Percentiles rank a stretch among this genome's conserved stretches.
These are phyloP conservation scores for Oreotragus oreotragus DNA, from an alignment of 2,113 vertebrate species.

Conservation along the genomic window DNA sequence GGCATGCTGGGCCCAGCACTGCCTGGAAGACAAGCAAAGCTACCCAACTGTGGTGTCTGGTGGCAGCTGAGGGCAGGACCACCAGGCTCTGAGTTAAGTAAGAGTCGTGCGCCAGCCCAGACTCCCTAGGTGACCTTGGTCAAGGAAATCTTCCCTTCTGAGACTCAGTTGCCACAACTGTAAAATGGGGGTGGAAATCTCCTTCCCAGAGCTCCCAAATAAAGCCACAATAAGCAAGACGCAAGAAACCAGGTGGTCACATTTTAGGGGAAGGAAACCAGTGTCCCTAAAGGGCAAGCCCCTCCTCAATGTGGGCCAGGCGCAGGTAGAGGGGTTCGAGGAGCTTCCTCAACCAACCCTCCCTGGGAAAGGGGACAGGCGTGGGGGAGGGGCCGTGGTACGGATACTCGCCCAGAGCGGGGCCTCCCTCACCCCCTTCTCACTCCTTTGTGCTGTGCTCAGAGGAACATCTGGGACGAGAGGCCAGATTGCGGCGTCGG, in stretches of 20 bases:
- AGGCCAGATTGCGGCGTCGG: background rate
- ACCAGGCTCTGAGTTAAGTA: background rate
- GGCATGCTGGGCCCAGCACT: background rate
- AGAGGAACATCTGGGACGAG: background rate
- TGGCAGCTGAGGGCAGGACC: background rate
- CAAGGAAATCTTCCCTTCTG: conserved; percentile 41
- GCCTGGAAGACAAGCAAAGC: background rate
- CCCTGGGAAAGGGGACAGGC: background rate
- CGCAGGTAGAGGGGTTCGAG: background rate
- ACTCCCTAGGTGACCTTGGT: conserved; percentile 54
- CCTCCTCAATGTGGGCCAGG: background rate
- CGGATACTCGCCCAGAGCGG: background rate
- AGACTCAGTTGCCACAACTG: conserved; percentile 25
- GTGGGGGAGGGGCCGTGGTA: background rate
- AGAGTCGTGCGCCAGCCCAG: background rate
- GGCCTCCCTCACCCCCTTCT: background rate
- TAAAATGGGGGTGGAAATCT: conserved; percentile 5
- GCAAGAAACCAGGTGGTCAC: background rate
- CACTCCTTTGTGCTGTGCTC: background rate
- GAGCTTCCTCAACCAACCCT: background rate
- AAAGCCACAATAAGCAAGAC: background rate
- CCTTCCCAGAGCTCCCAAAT: background rate
- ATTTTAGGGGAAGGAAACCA: background rate
- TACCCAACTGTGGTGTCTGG: background rate
- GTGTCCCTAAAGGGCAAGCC: background rate